Evolutionary conservation across 2,888 invertebrate species (phyloP).

Genomic region (Frankliniella fusca): DNA sequence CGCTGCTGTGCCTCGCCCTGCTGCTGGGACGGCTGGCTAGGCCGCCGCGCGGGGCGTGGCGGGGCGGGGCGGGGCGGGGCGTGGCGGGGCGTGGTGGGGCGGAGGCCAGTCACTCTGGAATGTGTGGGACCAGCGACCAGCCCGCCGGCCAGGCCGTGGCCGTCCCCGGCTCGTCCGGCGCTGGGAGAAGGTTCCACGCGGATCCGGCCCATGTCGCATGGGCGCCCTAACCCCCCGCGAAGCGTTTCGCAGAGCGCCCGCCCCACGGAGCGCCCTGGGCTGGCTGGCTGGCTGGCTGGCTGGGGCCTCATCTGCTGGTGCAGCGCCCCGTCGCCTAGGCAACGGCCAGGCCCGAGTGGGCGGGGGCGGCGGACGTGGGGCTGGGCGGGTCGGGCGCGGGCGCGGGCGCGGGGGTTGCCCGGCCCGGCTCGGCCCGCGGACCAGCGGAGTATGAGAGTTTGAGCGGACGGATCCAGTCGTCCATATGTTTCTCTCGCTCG

Average conservation of each 20-base stretch:
- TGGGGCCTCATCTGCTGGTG: neutral
- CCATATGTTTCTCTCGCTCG: neutral
- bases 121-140: conserved; percentile 6
- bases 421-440: neutral
- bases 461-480: neutral
- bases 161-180: neutral
- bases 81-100: neutral
- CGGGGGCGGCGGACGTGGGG: neutral
- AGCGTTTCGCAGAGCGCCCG: neutral
- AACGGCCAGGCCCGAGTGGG: neutral
- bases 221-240: no score
- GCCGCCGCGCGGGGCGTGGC: neutral
- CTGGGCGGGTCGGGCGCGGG: neutral
- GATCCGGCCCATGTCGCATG: no score
- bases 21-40: neutral
- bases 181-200: neutral
- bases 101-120: conserved; percentile 19
- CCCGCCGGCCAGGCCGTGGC: neutral
- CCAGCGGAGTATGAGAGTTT: neutral
- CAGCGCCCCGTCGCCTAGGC: neutral
- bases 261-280: neutral
- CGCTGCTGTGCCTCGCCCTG: neutral
- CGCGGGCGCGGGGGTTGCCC: neutral
- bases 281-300: neutral
- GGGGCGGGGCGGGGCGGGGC: neutral